A percentile compares a stretch with the other conserved stretches of the same genome.
Conservation (phyloP, 2,113 vertebrate species). For the Orthonyx spaldingii region DNA sequence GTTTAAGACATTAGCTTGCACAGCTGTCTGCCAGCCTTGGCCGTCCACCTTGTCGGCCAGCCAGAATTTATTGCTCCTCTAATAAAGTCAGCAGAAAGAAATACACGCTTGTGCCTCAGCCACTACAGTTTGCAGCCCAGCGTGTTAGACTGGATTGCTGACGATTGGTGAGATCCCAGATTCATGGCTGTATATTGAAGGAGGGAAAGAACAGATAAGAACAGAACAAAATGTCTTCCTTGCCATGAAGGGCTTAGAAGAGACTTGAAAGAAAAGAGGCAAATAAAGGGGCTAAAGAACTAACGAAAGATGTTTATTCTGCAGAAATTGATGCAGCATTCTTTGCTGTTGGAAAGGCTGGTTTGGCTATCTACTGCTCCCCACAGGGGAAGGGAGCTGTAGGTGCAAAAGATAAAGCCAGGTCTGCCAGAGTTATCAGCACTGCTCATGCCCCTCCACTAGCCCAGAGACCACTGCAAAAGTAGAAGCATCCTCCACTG, state of each 20-base stretch:
- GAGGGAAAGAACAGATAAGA: not conserved
- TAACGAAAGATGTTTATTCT: not conserved
- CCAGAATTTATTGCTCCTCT: slow-evolving; percentile 36
- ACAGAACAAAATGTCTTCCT: slow-evolving; percentile 12
- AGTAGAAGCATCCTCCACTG: fast-evolving
- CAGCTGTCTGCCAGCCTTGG: slow-evolving; percentile 44
- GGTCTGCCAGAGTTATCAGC: not conserved
- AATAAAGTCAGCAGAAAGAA: slow-evolving; percentile 53
- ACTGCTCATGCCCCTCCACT: not conserved
- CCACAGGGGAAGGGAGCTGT: not conserved
- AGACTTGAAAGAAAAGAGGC: not conserved
- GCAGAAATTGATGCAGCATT: not conserved
- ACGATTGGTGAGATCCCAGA: not conserved
- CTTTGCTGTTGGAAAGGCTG: not conserved
- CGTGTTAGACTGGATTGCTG: not conserved
- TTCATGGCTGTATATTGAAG: not conserved
- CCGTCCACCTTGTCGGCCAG: not conserved
- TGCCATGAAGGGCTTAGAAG: not conserved
- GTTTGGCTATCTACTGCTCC: not conserved
- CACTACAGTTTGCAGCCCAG: not conserved
- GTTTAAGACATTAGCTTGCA: slow-evolving; percentile 38
- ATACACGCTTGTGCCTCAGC: slow-evolving; percentile 6
- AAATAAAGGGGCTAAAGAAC: not conserved
- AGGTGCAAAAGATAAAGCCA: not conserved
- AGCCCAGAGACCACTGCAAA: not conserved